Percentiles rank a stretch among this genome's conserved stretches.
phyloP scores from a whole-genome alignment of 2,888 invertebrate species.

The Molorchus minor region DNA sequence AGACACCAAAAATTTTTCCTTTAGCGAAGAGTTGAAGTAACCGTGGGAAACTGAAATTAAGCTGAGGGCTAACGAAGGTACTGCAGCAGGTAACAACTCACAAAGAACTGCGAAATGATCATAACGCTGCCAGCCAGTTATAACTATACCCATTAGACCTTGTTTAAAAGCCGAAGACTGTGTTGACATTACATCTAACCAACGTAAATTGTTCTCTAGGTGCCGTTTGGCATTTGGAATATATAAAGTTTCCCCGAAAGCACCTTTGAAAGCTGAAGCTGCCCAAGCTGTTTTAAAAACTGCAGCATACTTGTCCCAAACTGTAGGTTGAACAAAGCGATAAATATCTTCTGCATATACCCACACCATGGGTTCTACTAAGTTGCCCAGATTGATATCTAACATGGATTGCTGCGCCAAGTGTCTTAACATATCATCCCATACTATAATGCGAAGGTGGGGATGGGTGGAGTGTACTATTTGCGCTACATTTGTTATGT shows the following conservation, averaged over 20 bases:
- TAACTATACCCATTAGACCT: slow-evolving; percentile 65
- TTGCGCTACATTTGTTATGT: slow-evolving; percentile 69
- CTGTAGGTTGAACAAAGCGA: slow-evolving; percentile 61
- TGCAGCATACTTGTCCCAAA: slow-evolving; percentile 75
- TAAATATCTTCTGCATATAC: slow-evolving; percentile 79
- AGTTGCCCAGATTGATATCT: slow-evolving; percentile 69
- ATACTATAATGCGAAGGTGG: slow-evolving; percentile 72
- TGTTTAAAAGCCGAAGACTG: slow-evolving; percentile 66
- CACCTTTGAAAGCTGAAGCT: slow-evolving; percentile 78
- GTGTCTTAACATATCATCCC: slow-evolving; percentile 84
- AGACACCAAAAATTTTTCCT: slow-evolving; percentile 62
- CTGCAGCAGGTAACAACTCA: slow-evolving; percentile 71
- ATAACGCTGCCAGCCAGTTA: slow-evolving; percentile 70
- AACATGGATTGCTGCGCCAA: slow-evolving; percentile 69
- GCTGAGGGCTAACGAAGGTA: slow-evolving; percentile 72
- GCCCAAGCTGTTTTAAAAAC: slow-evolving; percentile 77
- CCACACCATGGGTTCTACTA: slow-evolving; percentile 85
- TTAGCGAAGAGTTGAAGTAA: slow-evolving; percentile 67
- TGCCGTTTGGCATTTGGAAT: slow-evolving; percentile 74
- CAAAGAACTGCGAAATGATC: slow-evolving; percentile 79
- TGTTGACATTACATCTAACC: slow-evolving; percentile 73
- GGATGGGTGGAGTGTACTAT: slow-evolving; percentile 70
- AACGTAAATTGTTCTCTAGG: slow-evolving; percentile 75
- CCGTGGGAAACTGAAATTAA: slow-evolving; percentile 70
- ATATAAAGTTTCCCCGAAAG: slow-evolving; percentile 75